Evolutionary conservation across 2,113 vertebrate genomes (phyloP).

Genomic region (Bombycilla garrulus): DNA sequence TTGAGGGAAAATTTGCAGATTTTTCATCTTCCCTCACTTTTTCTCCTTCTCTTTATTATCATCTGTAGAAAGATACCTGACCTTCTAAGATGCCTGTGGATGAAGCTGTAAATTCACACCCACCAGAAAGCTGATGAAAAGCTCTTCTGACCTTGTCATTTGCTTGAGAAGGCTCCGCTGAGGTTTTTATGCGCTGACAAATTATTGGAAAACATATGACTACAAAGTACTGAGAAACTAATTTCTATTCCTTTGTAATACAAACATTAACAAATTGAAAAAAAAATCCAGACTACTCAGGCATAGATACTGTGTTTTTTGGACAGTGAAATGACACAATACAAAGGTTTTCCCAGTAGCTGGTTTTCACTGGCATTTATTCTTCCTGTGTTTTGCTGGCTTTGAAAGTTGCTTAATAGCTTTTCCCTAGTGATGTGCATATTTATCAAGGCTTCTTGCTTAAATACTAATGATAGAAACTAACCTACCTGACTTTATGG

Average conservation of each 20-base stretch:
- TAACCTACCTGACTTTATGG: background rate
- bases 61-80: background rate
- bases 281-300: background rate
- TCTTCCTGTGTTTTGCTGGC: background rate
- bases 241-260: background rate
- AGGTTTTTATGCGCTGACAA: background rate
- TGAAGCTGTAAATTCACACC: background rate
- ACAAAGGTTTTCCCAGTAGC: background rate
- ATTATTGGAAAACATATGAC: background rate
- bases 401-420: background rate
- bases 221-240: background rate
- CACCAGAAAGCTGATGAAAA: background rate
- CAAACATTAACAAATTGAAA: background rate
- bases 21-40: background rate
- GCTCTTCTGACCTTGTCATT: background rate
- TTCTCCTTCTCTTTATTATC: background rate
- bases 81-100: background rate
- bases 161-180: background rate
- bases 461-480: background rate
- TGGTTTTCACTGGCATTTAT: background rate
- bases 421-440: background rate
- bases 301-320: background rate
- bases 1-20: background rate
- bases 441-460: background rate
- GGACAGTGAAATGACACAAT: background rate